phyloP scores from a whole-genome alignment of 2,888 invertebrate species.

The Zonitis immaculata region DNA sequence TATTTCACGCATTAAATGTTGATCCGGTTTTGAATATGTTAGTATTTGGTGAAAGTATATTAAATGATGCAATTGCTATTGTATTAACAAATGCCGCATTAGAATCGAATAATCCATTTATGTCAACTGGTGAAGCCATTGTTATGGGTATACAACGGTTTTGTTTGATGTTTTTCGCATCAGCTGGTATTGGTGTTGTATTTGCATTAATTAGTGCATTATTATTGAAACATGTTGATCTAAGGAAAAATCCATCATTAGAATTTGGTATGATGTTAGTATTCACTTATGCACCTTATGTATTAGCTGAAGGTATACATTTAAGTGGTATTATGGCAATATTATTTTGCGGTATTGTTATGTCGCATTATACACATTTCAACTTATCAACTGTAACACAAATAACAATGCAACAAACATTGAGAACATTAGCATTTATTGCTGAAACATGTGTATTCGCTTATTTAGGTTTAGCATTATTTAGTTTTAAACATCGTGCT shows the following conservation, averaged over 20 bases:
- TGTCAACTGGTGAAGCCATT: slow-evolving; percentile 77
- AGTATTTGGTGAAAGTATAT: slow-evolving; percentile 92
- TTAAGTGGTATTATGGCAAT: slow-evolving; percentile 96
- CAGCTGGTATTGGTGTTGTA: slow-evolving; percentile 92
- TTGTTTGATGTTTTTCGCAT: slow-evolving; percentile 97
- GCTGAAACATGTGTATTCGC: slow-evolving; percentile 99
- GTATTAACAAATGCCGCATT: slow-evolving; percentile 89
- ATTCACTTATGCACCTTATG: slow-evolving; percentile 98
- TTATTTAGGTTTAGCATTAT: slow-evolving; percentile 90
- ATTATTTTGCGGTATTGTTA: slow-evolving; percentile 96
- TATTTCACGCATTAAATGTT: slow-evolving; percentile 95
- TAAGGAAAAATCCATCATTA: slow-evolving; percentile 94
- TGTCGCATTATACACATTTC: slow-evolving; percentile 99
- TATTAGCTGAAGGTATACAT: slow-evolving; percentile 83
- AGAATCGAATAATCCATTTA: slow-evolving; percentile 63
- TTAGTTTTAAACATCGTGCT: slow-evolving; percentile 90
- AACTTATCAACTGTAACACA: slow-evolving; percentile 98
- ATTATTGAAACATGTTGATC: slow-evolving; percentile 89
- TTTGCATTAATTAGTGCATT: slow-evolving; percentile 93
- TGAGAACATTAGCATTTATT: slow-evolving; percentile 95
- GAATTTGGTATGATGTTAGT: slow-evolving; percentile 99
- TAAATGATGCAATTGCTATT: slow-evolving; percentile 98
- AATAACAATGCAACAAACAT: slow-evolving; percentile 98
- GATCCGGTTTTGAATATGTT: slow-evolving; percentile 99
- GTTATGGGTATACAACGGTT: slow-evolving; percentile 84